Evolutionary conservation across 2,888 invertebrate genomes (phyloP).

Genomic region (Hemicrepidius hirtus): DNA sequence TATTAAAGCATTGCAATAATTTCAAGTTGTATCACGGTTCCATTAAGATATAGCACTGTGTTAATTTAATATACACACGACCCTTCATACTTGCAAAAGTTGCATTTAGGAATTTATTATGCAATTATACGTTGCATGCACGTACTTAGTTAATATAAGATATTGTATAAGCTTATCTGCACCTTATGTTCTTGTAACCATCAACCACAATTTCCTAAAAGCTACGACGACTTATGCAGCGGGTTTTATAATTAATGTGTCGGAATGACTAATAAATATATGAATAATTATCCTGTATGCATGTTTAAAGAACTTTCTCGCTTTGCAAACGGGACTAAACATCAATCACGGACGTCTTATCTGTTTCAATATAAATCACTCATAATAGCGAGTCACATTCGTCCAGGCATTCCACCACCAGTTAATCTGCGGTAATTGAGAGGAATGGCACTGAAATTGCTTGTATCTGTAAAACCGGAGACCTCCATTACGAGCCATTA

Average conservation of each 20-base stretch:
- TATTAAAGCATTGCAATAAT: too few relatives aligned
- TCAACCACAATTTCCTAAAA: neutral
- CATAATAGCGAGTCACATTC: slow-evolving; percentile 50
- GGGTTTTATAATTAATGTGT: slow-evolving; percentile 17
- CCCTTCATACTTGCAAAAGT: too few relatives aligned
- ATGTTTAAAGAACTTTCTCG: slow-evolving; percentile 12
- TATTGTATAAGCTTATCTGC: neutral
- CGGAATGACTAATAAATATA: slow-evolving; percentile 2
- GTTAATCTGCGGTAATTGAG: slow-evolving; percentile 69
- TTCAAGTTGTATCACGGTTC: too few relatives aligned
- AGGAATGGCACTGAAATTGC: slow-evolving; percentile 69
- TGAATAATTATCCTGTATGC: slow-evolving; percentile 14
- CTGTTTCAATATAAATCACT: slow-evolving; percentile 30
- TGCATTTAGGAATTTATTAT: neutral
- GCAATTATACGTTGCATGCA: neutral
- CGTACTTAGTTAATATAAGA: slow-evolving; percentile 1
- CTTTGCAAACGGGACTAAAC: neutral
- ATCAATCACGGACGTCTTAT: slow-evolving; percentile 30
- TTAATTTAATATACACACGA: too few relatives aligned
- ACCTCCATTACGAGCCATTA: slow-evolving; percentile 70
- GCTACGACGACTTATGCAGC: neutral
- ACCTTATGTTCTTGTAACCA: slow-evolving; percentile 13
- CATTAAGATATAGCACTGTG: too few relatives aligned
- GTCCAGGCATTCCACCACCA: slow-evolving; percentile 57
- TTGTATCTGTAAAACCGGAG: slow-evolving; percentile 69